A percentile compares a stretch with the other conserved stretches of the same genome.
phyloP scores from a whole-genome alignment of 2,797 vertebrate genomes.

The Oreochromis mossambicus region DNA sequence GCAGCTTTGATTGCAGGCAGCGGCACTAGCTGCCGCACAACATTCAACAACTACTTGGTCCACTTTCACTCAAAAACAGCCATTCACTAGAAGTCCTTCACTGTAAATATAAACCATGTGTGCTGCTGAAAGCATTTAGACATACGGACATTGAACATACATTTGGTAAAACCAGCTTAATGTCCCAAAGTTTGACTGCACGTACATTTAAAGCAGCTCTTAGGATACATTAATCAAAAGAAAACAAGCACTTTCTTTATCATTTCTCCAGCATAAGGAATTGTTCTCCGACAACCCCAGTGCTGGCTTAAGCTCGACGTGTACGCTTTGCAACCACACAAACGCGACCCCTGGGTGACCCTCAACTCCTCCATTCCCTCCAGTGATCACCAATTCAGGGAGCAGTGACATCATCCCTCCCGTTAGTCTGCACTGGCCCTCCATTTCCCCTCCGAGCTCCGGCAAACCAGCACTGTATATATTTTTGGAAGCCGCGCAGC shows the following conservation, averaged over 20 bases:
- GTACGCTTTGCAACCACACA: neutral
- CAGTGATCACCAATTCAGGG: constrained; percentile 43
- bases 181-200: neutral
- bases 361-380: constrained; percentile 25
- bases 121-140: neutral
- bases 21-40: neutral
- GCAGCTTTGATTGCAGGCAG: constrained; percentile 27
- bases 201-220: neutral
- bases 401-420: constrained; percentile 55
- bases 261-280: neutral
- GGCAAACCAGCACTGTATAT: neutral
- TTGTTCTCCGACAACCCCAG: neutral
- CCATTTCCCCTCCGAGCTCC: neutral
- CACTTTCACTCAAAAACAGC: constrained; percentile 20
- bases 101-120: constrained; percentile 37
- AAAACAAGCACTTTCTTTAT: neutral
- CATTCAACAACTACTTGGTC: constrained; percentile 44
- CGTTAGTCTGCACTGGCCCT: neutral
- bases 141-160: neutral
- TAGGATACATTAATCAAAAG: neutral
- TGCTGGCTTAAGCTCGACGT: neutral
- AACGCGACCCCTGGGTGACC: constrained; percentile 37
- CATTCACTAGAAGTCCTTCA: neutral
- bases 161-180: neutral
- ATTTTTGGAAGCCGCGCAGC: neutral